Conservation (phyloP, 2,113 vertebrate species). For the Marcusenius ussheri region DNA sequence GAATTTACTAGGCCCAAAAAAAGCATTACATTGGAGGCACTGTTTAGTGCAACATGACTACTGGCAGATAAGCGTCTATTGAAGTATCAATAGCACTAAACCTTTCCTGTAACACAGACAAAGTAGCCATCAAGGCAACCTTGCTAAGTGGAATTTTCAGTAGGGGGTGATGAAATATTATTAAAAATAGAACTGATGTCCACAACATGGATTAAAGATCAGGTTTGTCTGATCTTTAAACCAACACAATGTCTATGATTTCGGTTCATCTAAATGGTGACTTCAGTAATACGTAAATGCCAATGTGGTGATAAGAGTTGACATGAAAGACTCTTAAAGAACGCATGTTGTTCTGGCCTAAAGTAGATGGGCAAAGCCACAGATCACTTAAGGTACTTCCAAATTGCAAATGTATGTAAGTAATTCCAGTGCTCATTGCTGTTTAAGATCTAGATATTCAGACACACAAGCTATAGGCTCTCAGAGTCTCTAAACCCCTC, state of each 20-base stretch:
- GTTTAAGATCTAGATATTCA: neutral
- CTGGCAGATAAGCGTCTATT: neutral
- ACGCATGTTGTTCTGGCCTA: neutral
- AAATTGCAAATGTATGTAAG: neutral
- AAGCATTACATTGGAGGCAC: neutral
- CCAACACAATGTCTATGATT: neutral
- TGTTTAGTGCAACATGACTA: neutral
- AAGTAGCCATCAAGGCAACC: neutral
- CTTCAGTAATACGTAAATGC: neutral
- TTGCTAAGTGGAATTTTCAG: neutral
- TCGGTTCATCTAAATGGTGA: neutral
- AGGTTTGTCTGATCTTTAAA: neutral
- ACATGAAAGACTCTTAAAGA: neutral
- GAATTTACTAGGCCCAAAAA: neutral
- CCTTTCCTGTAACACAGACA: neutral
- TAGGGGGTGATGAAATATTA: neutral
- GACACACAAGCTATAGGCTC: neutral
- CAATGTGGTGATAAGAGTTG: neutral
- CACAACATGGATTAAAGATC: neutral
- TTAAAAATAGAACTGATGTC: neutral
- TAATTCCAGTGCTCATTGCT: neutral
- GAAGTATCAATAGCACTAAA: neutral
- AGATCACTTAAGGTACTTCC: neutral
- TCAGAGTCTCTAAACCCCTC: neutral
- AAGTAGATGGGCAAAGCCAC: neutral